A percentile compares a stretch with the other conserved stretches of the same genome.
Evolutionary conservation across 2,888 invertebrate genomes (phyloP).

Genomic region (Glyphotaelius pellucidus): DNA sequence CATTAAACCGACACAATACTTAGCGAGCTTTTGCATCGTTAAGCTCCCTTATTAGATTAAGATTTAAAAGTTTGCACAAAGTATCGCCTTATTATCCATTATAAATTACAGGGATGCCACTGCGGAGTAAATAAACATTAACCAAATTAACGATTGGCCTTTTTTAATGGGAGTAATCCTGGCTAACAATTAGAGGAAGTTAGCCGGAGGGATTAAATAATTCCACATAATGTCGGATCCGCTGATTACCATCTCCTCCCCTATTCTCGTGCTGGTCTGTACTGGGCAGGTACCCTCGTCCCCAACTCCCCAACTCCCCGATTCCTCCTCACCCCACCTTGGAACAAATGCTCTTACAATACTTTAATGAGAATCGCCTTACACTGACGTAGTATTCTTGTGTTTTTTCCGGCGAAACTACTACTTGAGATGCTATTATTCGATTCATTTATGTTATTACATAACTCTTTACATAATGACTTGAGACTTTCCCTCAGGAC

Average conservation of each 20-base stretch:
- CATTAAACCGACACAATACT: not conserved
- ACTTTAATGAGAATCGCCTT: not conserved
- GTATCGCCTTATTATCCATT: not conserved
- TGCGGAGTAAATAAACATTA: slow-evolving; percentile 47
- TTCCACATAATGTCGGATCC: slow-evolving; percentile 28
- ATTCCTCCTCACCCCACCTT: not conserved
- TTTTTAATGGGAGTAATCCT: slow-evolving; percentile 40
- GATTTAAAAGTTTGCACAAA: not conserved
- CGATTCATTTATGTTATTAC: not conserved
- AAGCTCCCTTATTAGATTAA: not conserved
- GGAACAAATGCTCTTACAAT: not conserved
- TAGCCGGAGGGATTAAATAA: slow-evolving; percentile 43
- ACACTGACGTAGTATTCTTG: not conserved
- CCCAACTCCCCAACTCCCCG: not conserved
- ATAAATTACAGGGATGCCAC: not conserved
- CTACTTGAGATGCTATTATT: not conserved
- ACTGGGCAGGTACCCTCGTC: not conserved
- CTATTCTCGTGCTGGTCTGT: not conserved
- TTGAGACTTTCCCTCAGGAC: too few species aligned
- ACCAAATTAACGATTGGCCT: slow-evolving; percentile 46
- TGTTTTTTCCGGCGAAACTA: not conserved
- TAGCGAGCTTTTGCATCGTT: not conserved
- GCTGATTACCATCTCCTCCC: slow-evolving; percentile 37
- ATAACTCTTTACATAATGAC: too few species aligned
- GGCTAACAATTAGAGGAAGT: slow-evolving; percentile 48